Evolutionary conservation across 2,888 invertebrate species (phyloP), one percentile per base, ranked within the genome.

Genomic region (Ochlodes sylvanus): DNA sequence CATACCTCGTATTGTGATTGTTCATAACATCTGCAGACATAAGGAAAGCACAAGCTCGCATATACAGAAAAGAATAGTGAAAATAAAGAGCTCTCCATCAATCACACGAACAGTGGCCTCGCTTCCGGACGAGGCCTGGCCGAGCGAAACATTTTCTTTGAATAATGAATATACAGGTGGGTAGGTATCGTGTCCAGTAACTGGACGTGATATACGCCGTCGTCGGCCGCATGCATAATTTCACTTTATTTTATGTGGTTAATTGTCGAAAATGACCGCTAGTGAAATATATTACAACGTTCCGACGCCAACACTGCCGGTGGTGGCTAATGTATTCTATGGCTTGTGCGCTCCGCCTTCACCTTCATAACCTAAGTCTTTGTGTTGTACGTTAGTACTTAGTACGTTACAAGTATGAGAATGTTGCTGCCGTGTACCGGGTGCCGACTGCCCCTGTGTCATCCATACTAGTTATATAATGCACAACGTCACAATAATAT

Each of bases 201-300:
- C 92, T 93, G 91, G 93, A 92, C 92, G 92, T 93, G 92, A 93
- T 93, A 93, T 93, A 93, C 92, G 88, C 88, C 92, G 90, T 93
- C 92, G 90, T 87, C 90, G 92, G 82, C 92, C 88, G 93, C 91
- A 92, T 92, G 93, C 93, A 93, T 93, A 93, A 93, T 93, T 93
- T 92, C 89, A 92, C 93, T 92, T 47, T 92, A 93, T 92, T 92
- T 92, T 92, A 93, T 92, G 92, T 91, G 90, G 92, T 92, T 93
- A 92, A 93, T 92, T 93, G 93, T 92, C 93, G 93, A 93, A 92
- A 93, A 93, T 92, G 92, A 93, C 93, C 92, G 88, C 90, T 75
- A 85, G 90, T 89, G 88, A 92, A 92, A 93, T 92, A 92, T 90
- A 91, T 91, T 90, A 89, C 82, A 81, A 84, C 81, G 85, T 82